Percentiles rank a stretch among this genome's conserved stretches.
These are phyloP conservation scores for Mastacembelus armatus DNA, from an alignment of 2,797 vertebrate genomes.

Conservation along the genomic window DNA sequence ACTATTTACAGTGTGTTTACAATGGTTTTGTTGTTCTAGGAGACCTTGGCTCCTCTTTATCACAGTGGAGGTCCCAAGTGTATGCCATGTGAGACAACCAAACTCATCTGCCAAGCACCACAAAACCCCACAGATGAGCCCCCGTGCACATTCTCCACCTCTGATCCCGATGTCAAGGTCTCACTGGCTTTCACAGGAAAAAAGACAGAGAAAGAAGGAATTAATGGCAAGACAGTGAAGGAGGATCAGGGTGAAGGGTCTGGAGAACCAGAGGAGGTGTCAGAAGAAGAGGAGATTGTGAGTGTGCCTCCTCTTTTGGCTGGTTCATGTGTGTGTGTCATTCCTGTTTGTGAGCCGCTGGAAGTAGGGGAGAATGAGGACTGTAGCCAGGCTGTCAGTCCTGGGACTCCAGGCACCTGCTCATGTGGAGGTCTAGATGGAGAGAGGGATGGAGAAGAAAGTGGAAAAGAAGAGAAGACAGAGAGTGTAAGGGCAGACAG, in stretches of 20 bases:
- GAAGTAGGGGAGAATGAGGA: conserved; percentile 94
- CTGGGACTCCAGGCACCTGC: conserved; percentile 76
- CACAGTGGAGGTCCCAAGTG: conserved; percentile 72
- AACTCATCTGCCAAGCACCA: conserved; percentile 75
- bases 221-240: not conserved
- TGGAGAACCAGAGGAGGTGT: conserved; percentile 75
- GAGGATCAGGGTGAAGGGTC: conserved; percentile 54
- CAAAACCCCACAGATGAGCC: conserved; percentile 56
- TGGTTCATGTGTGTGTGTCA: conserved; percentile 76
- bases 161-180: conserved; percentile 47
- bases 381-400: conserved; percentile 89
- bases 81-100: conserved; percentile 75
- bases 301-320: conserved; percentile 61
- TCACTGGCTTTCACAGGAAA: conserved; percentile 46
- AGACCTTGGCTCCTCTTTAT: conserved; percentile 82
- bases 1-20: not conserved
- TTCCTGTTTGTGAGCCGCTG: conserved; percentile 86
- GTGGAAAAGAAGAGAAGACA: conserved; percentile 43
- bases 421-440: conserved; percentile 75
- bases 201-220: conserved; percentile 23
- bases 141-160: conserved; percentile 54
- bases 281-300: conserved; percentile 68
- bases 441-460: conserved; percentile 38
- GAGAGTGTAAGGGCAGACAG: conserved; percentile 4
- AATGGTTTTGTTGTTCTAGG: conserved; percentile 64